A percentile compares a stretch with the other conserved stretches of the same genome.
Evolutionary conservation across 2,888 invertebrate genomes (phyloP).

Genomic region (Hydriomena furcata): DNA sequence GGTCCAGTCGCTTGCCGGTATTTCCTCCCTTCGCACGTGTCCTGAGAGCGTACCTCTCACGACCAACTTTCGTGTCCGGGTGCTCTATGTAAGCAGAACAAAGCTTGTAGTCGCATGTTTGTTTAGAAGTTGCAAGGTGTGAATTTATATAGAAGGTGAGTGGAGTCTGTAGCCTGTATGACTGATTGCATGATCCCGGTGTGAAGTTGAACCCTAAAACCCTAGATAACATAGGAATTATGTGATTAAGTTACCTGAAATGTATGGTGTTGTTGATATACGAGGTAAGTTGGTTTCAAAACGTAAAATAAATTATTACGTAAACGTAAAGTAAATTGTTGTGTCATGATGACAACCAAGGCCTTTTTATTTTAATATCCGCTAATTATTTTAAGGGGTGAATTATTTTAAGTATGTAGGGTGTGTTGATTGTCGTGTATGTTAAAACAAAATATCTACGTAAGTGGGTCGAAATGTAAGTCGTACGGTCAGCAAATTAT

Average conservation of each 20-base stretch:
- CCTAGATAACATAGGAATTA: conserved; percentile 20
- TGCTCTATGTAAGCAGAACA: conserved; percentile 74
- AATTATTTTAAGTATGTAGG: not conserved
- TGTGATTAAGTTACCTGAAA: conserved; percentile 18
- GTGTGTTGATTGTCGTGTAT: not conserved
- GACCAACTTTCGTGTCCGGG: conserved; percentile 58
- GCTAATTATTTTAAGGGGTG: not conserved
- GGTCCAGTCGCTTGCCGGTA: conserved; percentile 61
- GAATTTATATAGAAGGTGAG: conserved; percentile 62
- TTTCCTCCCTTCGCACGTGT: conserved; percentile 52
- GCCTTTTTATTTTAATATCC: not conserved
- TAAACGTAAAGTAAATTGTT: no score
- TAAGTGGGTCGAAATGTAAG: no score
- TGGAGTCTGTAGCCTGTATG: conserved; percentile 60
- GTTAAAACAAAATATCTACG: no score
- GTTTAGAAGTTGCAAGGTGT: conserved; percentile 70
- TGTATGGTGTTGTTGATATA: conserved; percentile 21
- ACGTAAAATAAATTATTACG: not conserved
- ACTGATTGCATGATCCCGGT: conserved; percentile 44
- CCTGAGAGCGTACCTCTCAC: conserved; percentile 38
- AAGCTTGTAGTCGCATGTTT: conserved; percentile 69
- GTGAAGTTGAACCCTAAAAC: conserved; percentile 19
- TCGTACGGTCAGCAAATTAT: no score
- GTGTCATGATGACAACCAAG: no score
- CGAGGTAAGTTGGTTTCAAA: conserved; percentile 19